phyloP scores from a whole-genome alignment of 2,797 vertebrate genomes.

The Silurus aristotelis region DNA sequence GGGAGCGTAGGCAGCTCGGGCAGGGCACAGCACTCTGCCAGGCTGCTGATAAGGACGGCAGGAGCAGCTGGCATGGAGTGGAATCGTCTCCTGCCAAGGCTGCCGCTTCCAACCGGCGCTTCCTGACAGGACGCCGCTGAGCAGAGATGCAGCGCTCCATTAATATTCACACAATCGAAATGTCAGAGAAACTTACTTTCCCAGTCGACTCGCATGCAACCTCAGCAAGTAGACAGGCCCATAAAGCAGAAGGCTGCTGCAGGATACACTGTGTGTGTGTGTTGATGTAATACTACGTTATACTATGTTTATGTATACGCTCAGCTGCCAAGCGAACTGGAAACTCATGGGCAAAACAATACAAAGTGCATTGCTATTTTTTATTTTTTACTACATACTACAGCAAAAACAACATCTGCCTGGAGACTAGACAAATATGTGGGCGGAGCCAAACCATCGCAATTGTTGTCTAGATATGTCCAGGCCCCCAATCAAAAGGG shows the following conservation, averaged over 20 bases:
- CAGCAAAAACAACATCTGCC: not conserved
- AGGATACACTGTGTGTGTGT: constrained; percentile 10
- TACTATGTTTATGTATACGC: not conserved
- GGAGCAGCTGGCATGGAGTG: constrained; percentile 59
- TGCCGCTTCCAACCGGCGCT: constrained; percentile 52
- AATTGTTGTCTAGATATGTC: not conserved
- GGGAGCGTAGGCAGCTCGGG: constrained; percentile 45
- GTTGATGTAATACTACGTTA: not conserved
- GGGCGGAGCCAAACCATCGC: not conserved
- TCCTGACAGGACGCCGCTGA: constrained; percentile 47
- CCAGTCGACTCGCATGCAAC: constrained; percentile 9
- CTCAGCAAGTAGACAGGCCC: constrained; percentile 40
- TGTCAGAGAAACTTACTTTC: constrained; percentile 55
- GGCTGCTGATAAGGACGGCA: constrained; percentile 59
- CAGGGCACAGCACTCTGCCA: constrained; percentile 48
- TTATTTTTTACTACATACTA: not conserved
- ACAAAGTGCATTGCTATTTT: not conserved
- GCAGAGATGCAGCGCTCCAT: constrained; percentile 56
- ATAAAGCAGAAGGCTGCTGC: constrained; percentile 27
- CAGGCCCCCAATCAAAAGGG: too few relatives aligned
- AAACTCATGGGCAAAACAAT: not conserved
- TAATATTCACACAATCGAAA: constrained; percentile 63
- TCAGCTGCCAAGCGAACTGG: constrained; percentile 9
- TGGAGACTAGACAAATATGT: not conserved
- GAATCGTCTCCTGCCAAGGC: constrained; percentile 58